phyloP scores from a whole-genome alignment of 1,140 invertebrate genomes.

The Calephelis nemesis region DNA sequence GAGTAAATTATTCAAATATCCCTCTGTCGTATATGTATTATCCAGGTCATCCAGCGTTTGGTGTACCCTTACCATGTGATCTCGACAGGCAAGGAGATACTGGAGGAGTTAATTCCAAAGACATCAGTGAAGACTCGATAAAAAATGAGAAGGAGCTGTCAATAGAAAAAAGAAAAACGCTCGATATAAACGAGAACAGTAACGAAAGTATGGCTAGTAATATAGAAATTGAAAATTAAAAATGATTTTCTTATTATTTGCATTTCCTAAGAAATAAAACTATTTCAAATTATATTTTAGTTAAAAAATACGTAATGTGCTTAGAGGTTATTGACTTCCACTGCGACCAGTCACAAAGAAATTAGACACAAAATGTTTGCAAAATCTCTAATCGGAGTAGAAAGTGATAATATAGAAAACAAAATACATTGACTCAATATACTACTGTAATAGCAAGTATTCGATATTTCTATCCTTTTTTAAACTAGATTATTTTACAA shows the following conservation, averaged over 20 bases:
- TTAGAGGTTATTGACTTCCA: too few relatives aligned
- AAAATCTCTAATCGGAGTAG: too few relatives aligned
- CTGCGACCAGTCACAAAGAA: too few relatives aligned
- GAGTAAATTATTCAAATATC: slow-evolving; percentile 67
- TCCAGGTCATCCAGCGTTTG: slow-evolving; percentile 67
- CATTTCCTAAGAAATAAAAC: neutral
- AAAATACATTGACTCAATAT: too few relatives aligned
- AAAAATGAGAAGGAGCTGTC: slow-evolving; percentile 44
- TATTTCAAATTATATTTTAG: too few relatives aligned
- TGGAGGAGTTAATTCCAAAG: slow-evolving; percentile 42
- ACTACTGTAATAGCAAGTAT: too few relatives aligned
- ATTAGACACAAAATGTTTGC: too few relatives aligned
- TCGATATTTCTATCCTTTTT: too few relatives aligned
- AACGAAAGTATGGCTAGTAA: slow-evolving; percentile 76
- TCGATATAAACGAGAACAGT: slow-evolving; percentile 70
- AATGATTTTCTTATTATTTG: slow-evolving; percentile 7
- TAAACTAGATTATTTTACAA: too few relatives aligned
- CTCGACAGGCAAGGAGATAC: slow-evolving; percentile 50
- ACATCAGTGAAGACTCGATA: slow-evolving; percentile 41
- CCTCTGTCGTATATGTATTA: slow-evolving; percentile 76
- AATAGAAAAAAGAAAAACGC: slow-evolving; percentile 40
- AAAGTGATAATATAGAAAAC: too few relatives aligned
- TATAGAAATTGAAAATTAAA: slow-evolving; percentile 76
- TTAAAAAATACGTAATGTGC: too few relatives aligned
- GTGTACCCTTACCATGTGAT: slow-evolving; percentile 57